These are phyloP conservation scores for Phataginus tetradactyla DNA, from an alignment of 2,797 vertebrate genomes.

Conservation along the genomic window DNA sequence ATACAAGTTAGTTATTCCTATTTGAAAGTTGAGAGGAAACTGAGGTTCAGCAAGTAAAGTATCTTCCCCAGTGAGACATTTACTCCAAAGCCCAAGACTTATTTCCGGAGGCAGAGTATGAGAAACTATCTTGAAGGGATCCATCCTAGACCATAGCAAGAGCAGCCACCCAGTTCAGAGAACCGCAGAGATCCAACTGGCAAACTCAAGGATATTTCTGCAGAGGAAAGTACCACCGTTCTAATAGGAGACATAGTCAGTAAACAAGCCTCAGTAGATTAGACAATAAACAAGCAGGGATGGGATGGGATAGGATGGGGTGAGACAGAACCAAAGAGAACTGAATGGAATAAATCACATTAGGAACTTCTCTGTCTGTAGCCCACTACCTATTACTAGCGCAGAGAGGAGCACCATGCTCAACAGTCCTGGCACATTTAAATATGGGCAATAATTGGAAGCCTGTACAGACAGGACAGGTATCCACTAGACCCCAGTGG, in stretches of 20 bases:
- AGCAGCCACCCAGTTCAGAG: not conserved
- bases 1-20: not conserved
- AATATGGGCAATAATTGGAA: not conserved
- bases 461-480: not conserved
- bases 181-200: not conserved
- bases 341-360: not conserved
- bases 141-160: not conserved
- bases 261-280: not conserved
- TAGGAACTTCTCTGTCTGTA: not conserved
- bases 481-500: not conserved
- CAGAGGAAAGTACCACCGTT: not conserved
- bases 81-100: not conserved
- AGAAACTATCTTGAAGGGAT: not conserved
- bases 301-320: no score
- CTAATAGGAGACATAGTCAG: not conserved
- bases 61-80: not conserved
- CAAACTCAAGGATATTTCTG: not conserved
- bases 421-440: not conserved
- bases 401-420: not conserved
- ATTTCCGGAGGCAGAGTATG: not conserved
- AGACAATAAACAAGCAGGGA: not conserved
- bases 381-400: not conserved
- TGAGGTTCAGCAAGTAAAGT: not conserved
- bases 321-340: not conserved
- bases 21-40: constrained; percentile 48